Conservation (phyloP, 2,888 invertebrate species). For the Rhagonycha lutea region DNA sequence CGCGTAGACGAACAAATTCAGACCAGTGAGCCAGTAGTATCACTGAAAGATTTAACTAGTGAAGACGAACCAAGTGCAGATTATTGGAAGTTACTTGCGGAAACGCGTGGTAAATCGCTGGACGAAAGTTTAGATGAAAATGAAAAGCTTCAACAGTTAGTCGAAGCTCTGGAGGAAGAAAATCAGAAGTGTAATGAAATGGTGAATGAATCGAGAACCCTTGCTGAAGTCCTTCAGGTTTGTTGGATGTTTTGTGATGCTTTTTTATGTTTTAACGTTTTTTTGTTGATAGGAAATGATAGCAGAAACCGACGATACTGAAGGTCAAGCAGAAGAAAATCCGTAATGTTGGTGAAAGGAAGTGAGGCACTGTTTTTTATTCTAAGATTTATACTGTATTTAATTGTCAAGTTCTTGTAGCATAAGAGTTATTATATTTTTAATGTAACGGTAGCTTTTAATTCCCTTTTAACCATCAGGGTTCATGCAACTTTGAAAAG, state of each 20-base stretch:
- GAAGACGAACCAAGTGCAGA: constrained; percentile 66
- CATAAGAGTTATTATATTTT: background rate
- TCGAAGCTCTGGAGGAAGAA: constrained; percentile 60
- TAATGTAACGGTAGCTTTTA: too few species aligned
- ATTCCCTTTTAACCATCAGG: too few species aligned
- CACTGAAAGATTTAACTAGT: constrained; percentile 71
- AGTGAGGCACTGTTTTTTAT: background rate
- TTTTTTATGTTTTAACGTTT: background rate
- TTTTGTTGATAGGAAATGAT: constrained; percentile 38
- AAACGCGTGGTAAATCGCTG: constrained; percentile 71
- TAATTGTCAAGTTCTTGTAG: background rate
- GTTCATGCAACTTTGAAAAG: too few species aligned
- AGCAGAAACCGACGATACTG: background rate
- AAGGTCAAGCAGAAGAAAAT: background rate
- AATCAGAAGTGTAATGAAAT: constrained; percentile 70
- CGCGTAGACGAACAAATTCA: constrained; percentile 57
- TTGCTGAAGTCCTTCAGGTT: constrained; percentile 78
- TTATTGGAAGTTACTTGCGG: constrained; percentile 78
- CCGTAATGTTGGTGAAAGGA: background rate
- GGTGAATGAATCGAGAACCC: constrained; percentile 73
- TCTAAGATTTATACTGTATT: background rate
- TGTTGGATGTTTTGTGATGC: constrained; percentile 18
- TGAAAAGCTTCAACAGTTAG: constrained; percentile 60
- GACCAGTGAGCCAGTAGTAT: constrained; percentile 62
- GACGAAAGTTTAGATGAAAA: constrained; percentile 76